phyloP scores from a whole-genome alignment of 2,888 invertebrate species.

The Zaprionus obscuricornis region DNA sequence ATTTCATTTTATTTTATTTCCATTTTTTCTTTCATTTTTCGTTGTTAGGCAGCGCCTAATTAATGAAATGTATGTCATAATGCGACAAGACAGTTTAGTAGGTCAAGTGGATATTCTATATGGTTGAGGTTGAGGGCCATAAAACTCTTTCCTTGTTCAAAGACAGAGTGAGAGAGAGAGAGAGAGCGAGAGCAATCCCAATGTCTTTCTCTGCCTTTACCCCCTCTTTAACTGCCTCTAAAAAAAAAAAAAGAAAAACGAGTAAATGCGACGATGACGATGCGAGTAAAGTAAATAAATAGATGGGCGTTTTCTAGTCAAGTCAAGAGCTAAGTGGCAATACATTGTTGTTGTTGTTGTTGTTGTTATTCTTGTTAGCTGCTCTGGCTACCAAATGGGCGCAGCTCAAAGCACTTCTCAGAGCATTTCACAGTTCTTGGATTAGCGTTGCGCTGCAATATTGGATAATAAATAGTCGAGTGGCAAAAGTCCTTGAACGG shows the following conservation, averaged over 20 bases:
- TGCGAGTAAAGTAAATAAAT: slow-evolving; percentile 61
- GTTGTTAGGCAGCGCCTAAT: slow-evolving; percentile 58
- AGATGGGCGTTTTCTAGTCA: slow-evolving; percentile 60
- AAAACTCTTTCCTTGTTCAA: slow-evolving; percentile 40
- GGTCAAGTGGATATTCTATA: slow-evolving; percentile 70
- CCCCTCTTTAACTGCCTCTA: background rate
- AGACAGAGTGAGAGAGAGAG: too few species aligned
- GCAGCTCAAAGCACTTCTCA: too few species aligned
- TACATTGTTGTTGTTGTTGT: too few species aligned
- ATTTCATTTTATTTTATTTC: slow-evolving; percentile 3
- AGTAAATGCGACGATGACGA: slow-evolving; percentile 18
- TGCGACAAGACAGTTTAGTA: slow-evolving; percentile 75
- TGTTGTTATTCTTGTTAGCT: too few species aligned
- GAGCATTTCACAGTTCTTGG: slow-evolving; percentile 7
- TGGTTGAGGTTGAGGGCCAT: slow-evolving; percentile 67
- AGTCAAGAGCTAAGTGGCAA: slow-evolving; percentile 23
- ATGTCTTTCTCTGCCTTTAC: background rate
- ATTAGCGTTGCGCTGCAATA: slow-evolving; percentile 27
- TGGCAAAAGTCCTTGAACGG: too few species aligned
- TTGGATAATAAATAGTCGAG: slow-evolving; percentile 18
- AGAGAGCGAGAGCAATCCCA: slow-evolving; percentile 29
- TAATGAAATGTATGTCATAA: slow-evolving; percentile 77
- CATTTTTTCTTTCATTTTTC: background rate
- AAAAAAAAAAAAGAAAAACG: slow-evolving; percentile 8
- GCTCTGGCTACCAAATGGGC: slow-evolving; percentile 40